Conservation (phyloP, 2,888 invertebrate genomes). For the Troides oblongomaculatus region DNA sequence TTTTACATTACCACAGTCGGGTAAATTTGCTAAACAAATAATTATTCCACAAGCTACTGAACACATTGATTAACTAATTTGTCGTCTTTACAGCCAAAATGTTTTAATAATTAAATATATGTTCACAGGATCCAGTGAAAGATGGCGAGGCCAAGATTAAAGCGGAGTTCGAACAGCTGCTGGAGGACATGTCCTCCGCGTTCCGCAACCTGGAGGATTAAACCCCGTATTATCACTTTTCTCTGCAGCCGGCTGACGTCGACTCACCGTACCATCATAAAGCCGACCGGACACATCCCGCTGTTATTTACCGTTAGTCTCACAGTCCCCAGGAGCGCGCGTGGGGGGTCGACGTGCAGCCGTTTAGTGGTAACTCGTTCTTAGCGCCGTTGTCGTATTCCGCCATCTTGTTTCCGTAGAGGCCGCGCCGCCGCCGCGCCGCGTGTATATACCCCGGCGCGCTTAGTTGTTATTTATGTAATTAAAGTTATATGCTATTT, state of each 20-base stretch:
- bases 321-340: background rate
- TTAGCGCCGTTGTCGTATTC: constrained; percentile 2
- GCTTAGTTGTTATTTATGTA: constrained; percentile 54
- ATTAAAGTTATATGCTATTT: constrained; percentile 53
- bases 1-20: no score
- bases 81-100: no score
- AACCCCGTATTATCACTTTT: constrained; percentile 35
- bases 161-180: constrained; percentile 96
- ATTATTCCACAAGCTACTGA: no score
- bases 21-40: no score
- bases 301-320: no score
- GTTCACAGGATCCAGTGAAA: constrained; percentile 93
- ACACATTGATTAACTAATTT: no score
- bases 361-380: constrained; percentile 11
- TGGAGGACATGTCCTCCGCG: constrained; percentile 97
- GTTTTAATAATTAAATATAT: no score
- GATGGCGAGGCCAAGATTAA: constrained; percentile 99
- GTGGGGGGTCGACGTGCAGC: background rate
- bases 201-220: constrained; percentile 99
- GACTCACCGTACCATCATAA: background rate
- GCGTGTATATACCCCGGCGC: background rate
- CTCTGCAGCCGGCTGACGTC: background rate
- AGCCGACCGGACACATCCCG: no score
- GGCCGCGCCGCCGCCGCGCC: no score
- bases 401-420: constrained; percentile 1